A percentile compares a stretch with the other conserved stretches of the same genome.
Conservation (phyloP, 2,113 vertebrate genomes). For the Climacteris rufus region DNA sequence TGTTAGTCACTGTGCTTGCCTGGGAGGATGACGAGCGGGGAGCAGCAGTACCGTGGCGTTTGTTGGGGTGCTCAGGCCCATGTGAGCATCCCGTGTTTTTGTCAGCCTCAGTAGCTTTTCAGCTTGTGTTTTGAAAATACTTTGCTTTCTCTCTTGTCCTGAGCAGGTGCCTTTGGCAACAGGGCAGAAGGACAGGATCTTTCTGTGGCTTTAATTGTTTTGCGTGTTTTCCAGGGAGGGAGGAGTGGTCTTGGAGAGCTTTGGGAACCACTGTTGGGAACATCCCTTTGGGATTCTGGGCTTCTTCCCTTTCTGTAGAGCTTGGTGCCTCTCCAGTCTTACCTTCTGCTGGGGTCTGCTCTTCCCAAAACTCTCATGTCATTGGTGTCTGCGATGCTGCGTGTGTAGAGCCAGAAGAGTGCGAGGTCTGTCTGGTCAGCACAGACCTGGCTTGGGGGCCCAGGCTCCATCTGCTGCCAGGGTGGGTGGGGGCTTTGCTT, state of each 20-base stretch:
- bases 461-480: background rate
- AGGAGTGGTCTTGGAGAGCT: accelerated
- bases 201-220: background rate
- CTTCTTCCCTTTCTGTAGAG: background rate
- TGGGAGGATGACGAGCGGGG: background rate
- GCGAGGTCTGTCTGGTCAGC: accelerated
- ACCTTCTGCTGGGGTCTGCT: background rate
- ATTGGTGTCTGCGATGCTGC: accelerated
- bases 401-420: accelerated
- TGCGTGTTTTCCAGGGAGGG: background rate
- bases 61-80: background rate
- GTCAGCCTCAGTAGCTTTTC: background rate
- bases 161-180: background rate
- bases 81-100: background rate
- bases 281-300: background rate
- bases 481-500: background rate
- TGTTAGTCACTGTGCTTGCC: background rate
- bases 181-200: background rate
- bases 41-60: background rate
- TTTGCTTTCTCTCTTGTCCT: background rate
- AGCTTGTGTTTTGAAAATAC: background rate
- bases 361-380: background rate
- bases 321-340: background rate
- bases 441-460: background rate
- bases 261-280: background rate